Base-by-base conservation (phyloP, 1,140 invertebrate species). In the Ceratosolen fusciceps region DNA sequence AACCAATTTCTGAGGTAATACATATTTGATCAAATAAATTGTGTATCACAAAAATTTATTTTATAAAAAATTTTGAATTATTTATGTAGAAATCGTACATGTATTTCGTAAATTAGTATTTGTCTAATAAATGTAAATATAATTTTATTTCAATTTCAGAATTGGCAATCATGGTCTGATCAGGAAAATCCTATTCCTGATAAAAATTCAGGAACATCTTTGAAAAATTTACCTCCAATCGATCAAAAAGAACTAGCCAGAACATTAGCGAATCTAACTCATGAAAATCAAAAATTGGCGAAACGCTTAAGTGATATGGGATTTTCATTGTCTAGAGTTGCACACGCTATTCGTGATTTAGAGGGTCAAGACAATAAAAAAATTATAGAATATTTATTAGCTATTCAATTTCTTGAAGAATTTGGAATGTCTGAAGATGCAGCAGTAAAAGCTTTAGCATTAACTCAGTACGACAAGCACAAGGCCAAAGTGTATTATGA, bases 321-420 rank as follows among this genome's bases (percentile, higher is more conserved):
- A 2, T 98, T 98, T 88, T 93, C 94, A 0, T 86, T 95, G 77
- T 92, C 93, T n/a, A 92, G 95, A 84, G 95, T 96, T 1, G 93
- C 94, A 8, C 92, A 95, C 81, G 94, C 95, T 19, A 94, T 95
- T 83, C 92, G 93, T 81, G 89, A 93, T 70, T 91, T 96, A 74
- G 95, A 95, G 81, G 91, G 87, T 16, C 79, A 93, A 80, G 94
- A 97, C 91, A 95, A 97, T 88, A 96, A 96, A 88, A 96, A 96
- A 92, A 95, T 97, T 84, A 90, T 89, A 75, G 86, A 90, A 77
- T 89, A 88, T 82, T 79, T 90, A 31, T 65, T 90, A 77, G 87
- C 89, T n/a, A 82, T 91, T 26, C 87, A 90, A 77, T 88, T 87
- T 76, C 80, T 94, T 93, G 85, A 93, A 94, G 93, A 93, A 93